Percentiles rank a stretch among this genome's conserved stretches.
Evolutionary conservation across 2,797 vertebrate genomes (phyloP).

Genomic region (Adrianichthys oophorus): DNA sequence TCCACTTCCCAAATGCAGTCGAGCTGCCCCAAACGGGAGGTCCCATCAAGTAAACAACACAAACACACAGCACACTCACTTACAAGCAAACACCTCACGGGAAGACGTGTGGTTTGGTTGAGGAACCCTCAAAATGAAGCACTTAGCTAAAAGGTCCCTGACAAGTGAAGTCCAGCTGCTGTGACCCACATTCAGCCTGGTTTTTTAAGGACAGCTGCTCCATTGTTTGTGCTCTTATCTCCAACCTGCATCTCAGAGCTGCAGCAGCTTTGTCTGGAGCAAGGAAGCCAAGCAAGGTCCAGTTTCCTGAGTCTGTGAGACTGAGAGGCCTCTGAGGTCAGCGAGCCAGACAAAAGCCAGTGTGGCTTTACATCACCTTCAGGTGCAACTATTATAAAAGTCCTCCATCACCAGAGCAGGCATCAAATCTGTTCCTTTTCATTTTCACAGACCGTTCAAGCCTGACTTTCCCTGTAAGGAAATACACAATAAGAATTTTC

Average conservation of each 20-base stretch:
- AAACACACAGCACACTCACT: constrained; percentile 7
- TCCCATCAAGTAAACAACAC: constrained; percentile 24
- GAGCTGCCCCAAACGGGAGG: constrained; percentile 14
- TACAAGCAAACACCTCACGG: no score
- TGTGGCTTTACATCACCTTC: no score
- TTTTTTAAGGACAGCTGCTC: constrained; percentile 9
- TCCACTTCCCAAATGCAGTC: constrained; percentile 70
- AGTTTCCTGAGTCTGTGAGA: constrained; percentile 5
- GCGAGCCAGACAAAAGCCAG: no score
- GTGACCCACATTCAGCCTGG: constrained; percentile 46
- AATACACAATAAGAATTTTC: no score
- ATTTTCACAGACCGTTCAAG: not conserved
- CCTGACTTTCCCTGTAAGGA: not conserved
- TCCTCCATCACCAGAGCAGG: not conserved
- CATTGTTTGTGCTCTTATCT: constrained; percentile 19
- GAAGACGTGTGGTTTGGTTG: no score
- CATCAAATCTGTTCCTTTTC: constrained; percentile 6
- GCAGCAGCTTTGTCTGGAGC: constrained; percentile 10
- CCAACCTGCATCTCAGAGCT: constrained; percentile 1
- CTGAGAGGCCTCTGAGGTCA: no score
- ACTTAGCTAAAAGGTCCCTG: no score
- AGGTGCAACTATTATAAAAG: not conserved
- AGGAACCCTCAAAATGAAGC: no score
- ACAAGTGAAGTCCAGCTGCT: not conserved
- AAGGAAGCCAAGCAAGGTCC: constrained; percentile 2